Evolutionary conservation across 2,797 vertebrate genomes (phyloP).

Genomic region (Loriculus beryllinus): DNA sequence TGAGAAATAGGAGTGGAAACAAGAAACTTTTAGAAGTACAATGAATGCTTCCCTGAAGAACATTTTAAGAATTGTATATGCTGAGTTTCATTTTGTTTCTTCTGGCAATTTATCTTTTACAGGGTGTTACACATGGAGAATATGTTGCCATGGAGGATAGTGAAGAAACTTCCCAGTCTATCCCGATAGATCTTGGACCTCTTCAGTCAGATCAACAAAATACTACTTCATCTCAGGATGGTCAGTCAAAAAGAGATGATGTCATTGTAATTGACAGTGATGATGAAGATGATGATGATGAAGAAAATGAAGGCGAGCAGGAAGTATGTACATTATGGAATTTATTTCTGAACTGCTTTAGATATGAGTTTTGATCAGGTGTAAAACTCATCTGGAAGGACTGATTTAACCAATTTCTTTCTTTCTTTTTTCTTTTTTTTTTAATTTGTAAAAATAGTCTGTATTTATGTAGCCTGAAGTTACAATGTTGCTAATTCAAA

Average conservation of each 20-base stretch:
- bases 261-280: conserved; percentile 95
- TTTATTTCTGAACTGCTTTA: neutral
- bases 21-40: neutral
- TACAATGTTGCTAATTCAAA: neutral
- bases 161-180: conserved; percentile 82
- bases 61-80: neutral
- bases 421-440: neutral
- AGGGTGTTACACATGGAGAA: conserved; percentile 85
- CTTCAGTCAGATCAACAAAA: conserved; percentile 79
- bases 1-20: neutral
- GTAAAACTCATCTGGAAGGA: neutral
- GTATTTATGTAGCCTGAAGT: neutral
- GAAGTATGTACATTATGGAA: conserved; percentile 76
- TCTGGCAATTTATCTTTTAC: neutral
- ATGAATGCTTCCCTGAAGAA: neutral
- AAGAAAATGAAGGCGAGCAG: conserved; percentile 89
- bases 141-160: conserved; percentile 84
- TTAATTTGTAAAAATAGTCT: neutral
- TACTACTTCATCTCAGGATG: conserved; percentile 80
- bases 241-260: conserved; percentile 81
- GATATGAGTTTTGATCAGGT: neutral
- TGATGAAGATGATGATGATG: conserved; percentile 91
- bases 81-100: neutral
- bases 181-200: conserved; percentile 79
- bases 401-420: neutral